phyloP scores from a whole-genome alignment of 2,888 invertebrate species.

The Peribatodes rhomboidaria region DNA sequence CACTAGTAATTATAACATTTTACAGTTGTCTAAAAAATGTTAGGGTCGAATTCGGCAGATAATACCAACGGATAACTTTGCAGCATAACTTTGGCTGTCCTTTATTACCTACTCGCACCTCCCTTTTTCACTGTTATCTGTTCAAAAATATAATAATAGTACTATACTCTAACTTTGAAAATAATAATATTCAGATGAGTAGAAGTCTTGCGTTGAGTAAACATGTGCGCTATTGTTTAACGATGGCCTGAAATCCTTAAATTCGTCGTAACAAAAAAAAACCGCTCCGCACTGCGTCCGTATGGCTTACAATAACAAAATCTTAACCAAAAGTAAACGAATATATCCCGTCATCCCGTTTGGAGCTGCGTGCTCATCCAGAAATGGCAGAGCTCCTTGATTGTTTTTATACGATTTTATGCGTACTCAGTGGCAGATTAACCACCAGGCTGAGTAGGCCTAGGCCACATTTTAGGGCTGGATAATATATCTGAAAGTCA shows the following conservation, averaged over 20 bases:
- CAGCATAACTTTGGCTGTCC: no score
- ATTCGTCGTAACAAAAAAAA: slow-evolving; percentile 75
- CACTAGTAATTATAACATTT: no score
- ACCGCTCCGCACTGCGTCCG: slow-evolving; percentile 74
- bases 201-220: not conserved
- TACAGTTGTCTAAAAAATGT: no score
- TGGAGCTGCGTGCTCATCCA: slow-evolving; percentile 40
- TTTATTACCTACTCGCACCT: no score
- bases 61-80: no score
- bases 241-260: slow-evolving; percentile 63
- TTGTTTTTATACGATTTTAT: not conserved
- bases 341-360: slow-evolving; percentile 74
- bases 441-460: no score
- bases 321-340: slow-evolving; percentile 83
- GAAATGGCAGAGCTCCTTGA: slow-evolving; percentile 62
- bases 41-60: no score
- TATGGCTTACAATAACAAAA: slow-evolving; percentile 84
- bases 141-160: no score
- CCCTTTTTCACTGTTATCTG: no score
- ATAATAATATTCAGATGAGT: slow-evolving; percentile 3
- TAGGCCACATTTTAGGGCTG: no score
- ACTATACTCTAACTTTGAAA: not conserved
- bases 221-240: slow-evolving; percentile 82
- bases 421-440: not conserved
- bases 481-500: no score